Conservation (phyloP, 2,113 vertebrate species). For the Scophthalmus maximus region DNA sequence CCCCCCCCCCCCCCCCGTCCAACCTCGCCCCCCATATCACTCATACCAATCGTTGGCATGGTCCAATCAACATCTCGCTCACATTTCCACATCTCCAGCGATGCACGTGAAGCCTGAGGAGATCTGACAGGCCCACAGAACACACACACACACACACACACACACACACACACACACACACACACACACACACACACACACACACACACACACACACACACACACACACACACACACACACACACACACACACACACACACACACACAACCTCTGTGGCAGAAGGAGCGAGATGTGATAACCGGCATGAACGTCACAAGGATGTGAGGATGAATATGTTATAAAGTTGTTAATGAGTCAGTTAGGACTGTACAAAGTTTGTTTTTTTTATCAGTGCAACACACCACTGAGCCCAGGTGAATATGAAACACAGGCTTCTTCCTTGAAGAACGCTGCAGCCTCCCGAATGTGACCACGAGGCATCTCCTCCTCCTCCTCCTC, state of each 20-base stretch:
- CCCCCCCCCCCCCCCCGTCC: neutral
- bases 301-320: conserved; percentile 1
- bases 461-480: conserved; percentile 50
- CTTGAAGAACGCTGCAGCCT: conserved; percentile 31
- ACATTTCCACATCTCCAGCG: conserved; percentile 31
- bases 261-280: conserved; percentile 13
- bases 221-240: too few relatives aligned
- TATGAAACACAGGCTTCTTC: conserved; percentile 26
- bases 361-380: too few relatives aligned
- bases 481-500: conserved; percentile 1
- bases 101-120: conserved; percentile 42
- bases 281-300: conserved; percentile 22
- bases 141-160: conserved; percentile 17
- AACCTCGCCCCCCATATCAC: neutral
- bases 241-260: too few relatives aligned
- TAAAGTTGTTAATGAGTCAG: conserved; percentile 60
- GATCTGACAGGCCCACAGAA: conserved; percentile 57
- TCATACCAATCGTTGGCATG: conserved; percentile 26
- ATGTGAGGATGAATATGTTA: conserved; percentile 55
- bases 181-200: conserved; percentile 24
- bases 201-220: conserved; percentile 21
- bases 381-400: conserved; percentile 66
- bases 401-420: conserved; percentile 49
- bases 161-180: conserved; percentile 25
- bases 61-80: conserved; percentile 65